Evolutionary conservation across 2,113 vertebrate genomes (phyloP).

Genomic region (Pycnonotus jocosus): DNA sequence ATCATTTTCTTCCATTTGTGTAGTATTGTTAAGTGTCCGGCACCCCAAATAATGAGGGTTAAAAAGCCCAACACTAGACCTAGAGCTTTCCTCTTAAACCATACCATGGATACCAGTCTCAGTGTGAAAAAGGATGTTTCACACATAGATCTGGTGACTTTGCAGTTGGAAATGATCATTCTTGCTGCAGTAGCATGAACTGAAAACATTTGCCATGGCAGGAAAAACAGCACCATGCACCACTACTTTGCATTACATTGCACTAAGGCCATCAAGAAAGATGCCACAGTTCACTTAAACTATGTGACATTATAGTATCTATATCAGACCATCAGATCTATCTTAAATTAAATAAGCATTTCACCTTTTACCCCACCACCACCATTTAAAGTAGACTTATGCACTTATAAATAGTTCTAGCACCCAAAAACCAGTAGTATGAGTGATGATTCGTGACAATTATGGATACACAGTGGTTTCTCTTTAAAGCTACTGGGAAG

Average conservation of each 20-base stretch:
- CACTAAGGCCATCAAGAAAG: not conserved
- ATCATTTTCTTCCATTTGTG: not conserved
- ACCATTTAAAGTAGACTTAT: not conserved
- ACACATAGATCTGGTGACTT: accelerated
- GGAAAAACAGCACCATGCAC: not conserved
- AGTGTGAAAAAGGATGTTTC: not conserved
- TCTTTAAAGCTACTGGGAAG: not conserved
- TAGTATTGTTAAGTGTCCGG: not conserved
- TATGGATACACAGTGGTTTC: not conserved
- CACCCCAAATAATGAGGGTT: not conserved
- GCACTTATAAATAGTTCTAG: not conserved
- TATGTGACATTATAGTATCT: not conserved
- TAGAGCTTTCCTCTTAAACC: not conserved
- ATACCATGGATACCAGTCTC: accelerated
- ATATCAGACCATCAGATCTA: not conserved
- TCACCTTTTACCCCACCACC: not conserved
- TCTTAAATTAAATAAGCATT: not conserved
- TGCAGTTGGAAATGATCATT: not conserved
- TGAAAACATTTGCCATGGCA: not conserved
- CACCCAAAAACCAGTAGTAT: not conserved
- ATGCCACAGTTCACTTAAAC: not conserved
- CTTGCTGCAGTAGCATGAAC: not conserved
- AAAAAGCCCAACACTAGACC: not conserved
- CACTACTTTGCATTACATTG: not conserved
- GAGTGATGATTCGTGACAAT: not conserved